Evolutionary conservation across 2,113 vertebrate species (phyloP).

Genomic region (Hydropotes inermis): DNA sequence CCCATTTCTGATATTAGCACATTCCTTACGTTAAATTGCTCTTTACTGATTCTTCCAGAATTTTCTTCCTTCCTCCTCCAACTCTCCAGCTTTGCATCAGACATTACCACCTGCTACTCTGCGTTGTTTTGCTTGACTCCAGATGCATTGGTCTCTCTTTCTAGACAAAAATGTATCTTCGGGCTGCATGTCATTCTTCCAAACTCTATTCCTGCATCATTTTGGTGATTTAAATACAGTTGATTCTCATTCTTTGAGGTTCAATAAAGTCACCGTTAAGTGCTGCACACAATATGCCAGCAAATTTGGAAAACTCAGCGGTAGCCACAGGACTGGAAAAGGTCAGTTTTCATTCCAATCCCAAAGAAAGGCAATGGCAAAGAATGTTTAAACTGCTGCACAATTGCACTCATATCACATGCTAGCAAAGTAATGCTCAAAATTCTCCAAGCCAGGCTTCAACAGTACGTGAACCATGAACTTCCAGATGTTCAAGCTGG

Average conservation of each 20-base stretch:
- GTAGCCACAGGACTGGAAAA: neutral
- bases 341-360: neutral
- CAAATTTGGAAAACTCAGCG: neutral
- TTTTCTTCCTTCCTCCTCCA: neutral
- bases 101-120: neutral
- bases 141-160: neutral
- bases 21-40: neutral
- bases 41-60: neutral
- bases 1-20: neutral
- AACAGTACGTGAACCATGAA: too few species aligned
- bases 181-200: neutral
- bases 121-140: neutral
- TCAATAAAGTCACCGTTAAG: neutral
- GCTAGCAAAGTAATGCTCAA: too few species aligned
- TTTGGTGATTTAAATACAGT: neutral
- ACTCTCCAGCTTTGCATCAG: neutral
- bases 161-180: neutral
- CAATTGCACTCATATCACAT: neutral
- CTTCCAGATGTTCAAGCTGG: too few species aligned
- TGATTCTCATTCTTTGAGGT: constrained; percentile 1
- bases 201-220: neutral
- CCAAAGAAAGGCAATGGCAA: neutral
- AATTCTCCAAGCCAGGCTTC: too few species aligned
- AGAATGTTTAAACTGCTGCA: neutral
- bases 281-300: neutral